Percentiles rank a stretch among this genome's conserved stretches.
These are phyloP conservation scores for Melanotaenia boesemani DNA, from an alignment of 2,797 vertebrate species.

Conservation along the genomic window DNA sequence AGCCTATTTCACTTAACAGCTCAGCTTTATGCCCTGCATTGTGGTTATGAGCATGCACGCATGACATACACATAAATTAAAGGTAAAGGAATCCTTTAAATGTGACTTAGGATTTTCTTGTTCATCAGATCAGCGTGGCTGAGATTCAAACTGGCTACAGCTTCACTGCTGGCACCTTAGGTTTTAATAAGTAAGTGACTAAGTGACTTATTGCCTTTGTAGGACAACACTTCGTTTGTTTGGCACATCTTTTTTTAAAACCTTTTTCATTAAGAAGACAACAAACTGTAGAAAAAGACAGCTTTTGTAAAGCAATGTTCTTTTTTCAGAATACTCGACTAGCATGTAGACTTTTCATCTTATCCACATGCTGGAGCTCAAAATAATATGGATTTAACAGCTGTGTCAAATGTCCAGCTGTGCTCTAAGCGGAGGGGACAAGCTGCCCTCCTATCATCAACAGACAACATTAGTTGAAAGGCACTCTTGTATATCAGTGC, in stretches of 20 bases:
- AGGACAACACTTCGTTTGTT: neutral
- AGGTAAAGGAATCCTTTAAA: neutral
- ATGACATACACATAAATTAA: too few relatives aligned
- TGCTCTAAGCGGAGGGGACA: slow-evolving; percentile 20
- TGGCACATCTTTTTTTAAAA: neutral
- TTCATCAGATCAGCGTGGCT: neutral
- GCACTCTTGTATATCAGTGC: neutral
- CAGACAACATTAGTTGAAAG: slow-evolving; percentile 7
- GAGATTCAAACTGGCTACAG: neutral
- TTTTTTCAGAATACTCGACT: neutral
- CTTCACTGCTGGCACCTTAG: neutral
- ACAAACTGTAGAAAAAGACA: neutral
- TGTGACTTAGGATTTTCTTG: neutral
- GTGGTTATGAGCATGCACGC: too few relatives aligned
- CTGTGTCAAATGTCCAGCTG: slow-evolving; percentile 6
- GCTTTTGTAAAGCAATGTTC: neutral
- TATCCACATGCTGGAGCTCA: neutral
- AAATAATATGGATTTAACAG: slow-evolving; percentile 18
- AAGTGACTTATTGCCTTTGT: neutral
- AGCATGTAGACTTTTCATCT: neutral
- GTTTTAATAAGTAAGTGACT: neutral
- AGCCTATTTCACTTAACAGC: too few relatives aligned
- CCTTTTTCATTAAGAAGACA: neutral
- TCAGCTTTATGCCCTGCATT: too few relatives aligned
- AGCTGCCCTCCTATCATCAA: slow-evolving; percentile 3